Evolutionary conservation across 2,797 vertebrate species (phyloP), one percentile per base, ranked within the genome.

Genomic region (Lutjanus argentimaculatus): DNA sequence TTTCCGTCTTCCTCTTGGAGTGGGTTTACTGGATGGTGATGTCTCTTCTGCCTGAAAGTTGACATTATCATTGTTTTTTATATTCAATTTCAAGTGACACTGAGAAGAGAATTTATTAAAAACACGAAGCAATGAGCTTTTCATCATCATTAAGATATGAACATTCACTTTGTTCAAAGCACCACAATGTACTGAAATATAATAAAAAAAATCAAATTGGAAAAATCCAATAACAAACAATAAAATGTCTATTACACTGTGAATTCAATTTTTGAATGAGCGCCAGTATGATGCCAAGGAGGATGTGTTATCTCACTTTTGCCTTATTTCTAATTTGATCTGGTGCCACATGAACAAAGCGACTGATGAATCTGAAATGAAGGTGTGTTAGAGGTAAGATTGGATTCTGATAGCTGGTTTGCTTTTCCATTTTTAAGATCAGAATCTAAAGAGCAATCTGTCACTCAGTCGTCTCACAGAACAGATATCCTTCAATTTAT

Each of bases 1-100:
- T 70, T 88, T 93, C 77, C 86, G 91, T 25, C 81, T 80, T 68
- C 53, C 21, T 72, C 79, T 94, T 45, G 78, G 72, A 53, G 86
- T 86, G 1, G 53, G 22, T 87, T 90, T 91, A 66, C 14, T 78
- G 3, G 79, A 53, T 0, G 76, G 71, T 7, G 89, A 74, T 1
- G 43, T 17, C 51, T 90, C 85, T 67, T 90, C 91, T 0, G 19
- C 10, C 94, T 96, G 75, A 63, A 92, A 90, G 22, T 46, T 42
- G 67, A 85, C 30, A 36, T 36, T 6, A 36, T 36, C 7, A 13
- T 40, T 61, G 19, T 48, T 61, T 43, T 63, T 64, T 5, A 58
- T 53, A 36, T 63, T 62, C 40, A 7, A 59, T 66, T 25, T 57
- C 53, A 75, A 62, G 52, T 53, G 36, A 74, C 16, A 30, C 9